These are phyloP conservation scores for Trachelus tabidus DNA, from an alignment of 2,888 invertebrate species.

Conservation along the genomic window DNA sequence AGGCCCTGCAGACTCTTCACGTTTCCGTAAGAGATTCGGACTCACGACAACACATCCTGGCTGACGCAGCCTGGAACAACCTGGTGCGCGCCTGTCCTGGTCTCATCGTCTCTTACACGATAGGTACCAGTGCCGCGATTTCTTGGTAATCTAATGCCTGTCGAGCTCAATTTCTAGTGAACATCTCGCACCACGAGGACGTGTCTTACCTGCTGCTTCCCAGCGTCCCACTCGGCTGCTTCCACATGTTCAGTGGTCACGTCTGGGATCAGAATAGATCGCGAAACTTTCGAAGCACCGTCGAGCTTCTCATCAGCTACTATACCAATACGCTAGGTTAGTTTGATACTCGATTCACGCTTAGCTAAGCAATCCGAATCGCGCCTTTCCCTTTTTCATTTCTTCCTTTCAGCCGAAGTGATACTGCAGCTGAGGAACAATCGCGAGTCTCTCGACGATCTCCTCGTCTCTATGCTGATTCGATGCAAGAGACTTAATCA, in stretches of 20 bases:
- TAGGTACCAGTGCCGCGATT: conserved; percentile 41
- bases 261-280: conserved; percentile 67
- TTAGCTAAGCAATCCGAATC: background rate
- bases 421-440: conserved; percentile 66
- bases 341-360: background rate
- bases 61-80: conserved; percentile 64
- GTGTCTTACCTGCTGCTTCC: conserved; percentile 64
- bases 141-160: background rate
- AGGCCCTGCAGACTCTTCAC: conserved; percentile 58
- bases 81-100: conserved; percentile 62
- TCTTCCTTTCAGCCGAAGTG: conserved; percentile 56
- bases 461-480: conserved; percentile 61
- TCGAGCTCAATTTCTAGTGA: conserved; percentile 48
- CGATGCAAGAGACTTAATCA: conserved; percentile 63
- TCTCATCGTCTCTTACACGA: conserved; percentile 62
- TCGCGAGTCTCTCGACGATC: conserved; percentile 66
- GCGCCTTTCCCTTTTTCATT: background rate
- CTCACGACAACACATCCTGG: conserved; percentile 62
- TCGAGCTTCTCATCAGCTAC: conserved; percentile 61
- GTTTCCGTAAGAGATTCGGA: conserved; percentile 65
- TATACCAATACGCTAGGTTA: conserved; percentile 65
- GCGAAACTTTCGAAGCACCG: conserved; percentile 65
- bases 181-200: conserved; percentile 67
- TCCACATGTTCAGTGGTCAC: conserved; percentile 65
- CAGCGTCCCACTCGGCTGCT: conserved; percentile 65